phyloP scores from a whole-genome alignment of 2,113 vertebrate genomes.

The Calonectris borealis region DNA sequence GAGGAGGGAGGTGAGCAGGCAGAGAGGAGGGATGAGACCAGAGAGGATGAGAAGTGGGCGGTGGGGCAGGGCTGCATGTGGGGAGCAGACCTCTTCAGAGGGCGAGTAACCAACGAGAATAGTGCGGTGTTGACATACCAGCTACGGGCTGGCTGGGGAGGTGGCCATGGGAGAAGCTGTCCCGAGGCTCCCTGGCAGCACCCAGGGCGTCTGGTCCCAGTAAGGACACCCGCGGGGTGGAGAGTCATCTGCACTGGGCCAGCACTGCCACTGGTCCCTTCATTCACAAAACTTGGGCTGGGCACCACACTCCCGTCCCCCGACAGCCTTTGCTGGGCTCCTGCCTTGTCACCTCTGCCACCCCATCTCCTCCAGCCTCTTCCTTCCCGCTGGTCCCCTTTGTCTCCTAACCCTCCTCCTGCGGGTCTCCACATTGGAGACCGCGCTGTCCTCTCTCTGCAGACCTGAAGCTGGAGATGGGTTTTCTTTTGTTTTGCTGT shows the following conservation, averaged over 20 bases:
- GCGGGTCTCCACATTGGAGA: background rate
- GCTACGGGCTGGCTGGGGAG: background rate
- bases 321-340: accelerated
- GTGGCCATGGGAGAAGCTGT: background rate
- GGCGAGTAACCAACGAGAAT: accelerated
- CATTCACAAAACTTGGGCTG: background rate
- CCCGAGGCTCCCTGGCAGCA: background rate
- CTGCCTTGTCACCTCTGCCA: background rate
- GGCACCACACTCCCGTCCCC: accelerated
- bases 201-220: background rate
- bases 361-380: background rate
- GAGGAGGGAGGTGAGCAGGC: background rate
- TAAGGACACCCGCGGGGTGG: background rate
- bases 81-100: background rate
- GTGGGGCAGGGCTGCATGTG: background rate
- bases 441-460: background rate
- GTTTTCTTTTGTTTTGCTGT: slow-evolving; percentile 19
- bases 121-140: accelerated
- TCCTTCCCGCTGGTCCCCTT: background rate
- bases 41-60: background rate
- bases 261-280: background rate
- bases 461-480: background rate
- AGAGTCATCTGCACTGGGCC: background rate
- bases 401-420: background rate
- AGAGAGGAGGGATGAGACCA: background rate